These are phyloP conservation scores for Antheraea mylitta DNA, from an alignment of 1,140 invertebrate species.

Conservation along the genomic window DNA sequence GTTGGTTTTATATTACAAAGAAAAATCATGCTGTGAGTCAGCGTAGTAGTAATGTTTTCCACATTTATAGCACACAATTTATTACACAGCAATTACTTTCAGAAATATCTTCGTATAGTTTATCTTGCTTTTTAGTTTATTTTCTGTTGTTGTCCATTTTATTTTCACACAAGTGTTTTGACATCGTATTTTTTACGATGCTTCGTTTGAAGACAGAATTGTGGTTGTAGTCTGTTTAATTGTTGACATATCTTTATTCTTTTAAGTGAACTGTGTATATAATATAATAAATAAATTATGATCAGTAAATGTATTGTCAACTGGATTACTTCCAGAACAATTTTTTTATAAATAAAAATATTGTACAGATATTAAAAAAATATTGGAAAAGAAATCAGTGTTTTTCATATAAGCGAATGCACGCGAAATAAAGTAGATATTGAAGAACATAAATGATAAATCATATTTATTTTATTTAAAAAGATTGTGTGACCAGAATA, in stretches of 20 bases:
- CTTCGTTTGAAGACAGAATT: not conserved
- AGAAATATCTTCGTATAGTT: constrained; percentile 3
- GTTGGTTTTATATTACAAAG: not conserved
- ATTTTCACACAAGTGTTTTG: not conserved
- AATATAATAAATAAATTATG: too few species aligned
- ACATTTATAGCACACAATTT: constrained; percentile 1
- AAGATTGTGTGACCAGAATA: not conserved
- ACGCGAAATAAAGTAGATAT: too few species aligned
- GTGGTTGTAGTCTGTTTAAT: not conserved
- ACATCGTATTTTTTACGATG: not conserved
- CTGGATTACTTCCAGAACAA: too few species aligned
- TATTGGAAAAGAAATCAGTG: too few species aligned
- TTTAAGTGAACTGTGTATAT: too few species aligned
- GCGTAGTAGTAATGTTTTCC: not conserved
- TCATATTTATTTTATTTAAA: not conserved
- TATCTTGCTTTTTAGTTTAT: not conserved
- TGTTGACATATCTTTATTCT: too few species aligned
- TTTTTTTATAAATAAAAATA: too few species aligned
- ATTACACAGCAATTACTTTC: not conserved
- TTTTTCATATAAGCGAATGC: too few species aligned
- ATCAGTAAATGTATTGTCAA: too few species aligned
- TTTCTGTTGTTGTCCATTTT: not conserved
- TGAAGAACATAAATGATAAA: not conserved
- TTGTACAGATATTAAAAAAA: too few species aligned
- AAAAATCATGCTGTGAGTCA: not conserved